Base-by-base conservation (phyloP, 2,113 vertebrate genomes). In the Camelus bactrianus region DNA sequence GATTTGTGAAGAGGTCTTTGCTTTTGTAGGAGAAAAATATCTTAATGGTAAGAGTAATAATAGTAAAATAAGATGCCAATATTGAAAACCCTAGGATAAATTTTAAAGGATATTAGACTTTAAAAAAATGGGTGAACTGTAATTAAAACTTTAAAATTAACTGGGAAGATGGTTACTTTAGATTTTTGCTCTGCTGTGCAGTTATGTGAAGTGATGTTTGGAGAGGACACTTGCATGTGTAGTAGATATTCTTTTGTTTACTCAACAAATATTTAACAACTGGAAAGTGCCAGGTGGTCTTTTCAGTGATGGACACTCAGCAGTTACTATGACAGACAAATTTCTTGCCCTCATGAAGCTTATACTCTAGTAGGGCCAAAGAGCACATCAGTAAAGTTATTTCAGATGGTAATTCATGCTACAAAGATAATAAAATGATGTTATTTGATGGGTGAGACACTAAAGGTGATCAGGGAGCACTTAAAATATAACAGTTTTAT, bases 311-410 rank as follows among this genome's bases (percentile, higher is more conserved):
- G 17, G 16, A 8, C 30, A 77, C 15, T 64, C 7, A 54, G 8
- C 13, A 60, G 38, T 56, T 79, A 42, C 2, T 12, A 38, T 5
- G 67, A 54, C n/a, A 89, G 32, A 50, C 38, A 60, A 46, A 65
- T 69, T 89, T 76, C 56, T 94, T 94, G 64, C n/a, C 75, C 30
- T 94, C 50, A 89, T 79, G 79, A 90, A 83, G 35, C 72, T 86
- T 88, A 35, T 30, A 28, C 73, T 93, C 56, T 58, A 91, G 5
- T 52, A 13, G n/a, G 19, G 6, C 91, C 24, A 89, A 76, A 81
- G 12, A 12, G 15, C 7, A 22, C 8, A 24, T 88, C 30, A 77
- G 11, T 62, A 92, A 60, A 89, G 56, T 84, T 52, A 35, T 48
- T 82, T 87, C 14, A 60, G n/a, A 26, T 72, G 28, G 54, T 80